These are phyloP conservation scores for Periophthalmus magnuspinnatus DNA, from an alignment of 2,797 vertebrate species.

Conservation along the genomic window DNA sequence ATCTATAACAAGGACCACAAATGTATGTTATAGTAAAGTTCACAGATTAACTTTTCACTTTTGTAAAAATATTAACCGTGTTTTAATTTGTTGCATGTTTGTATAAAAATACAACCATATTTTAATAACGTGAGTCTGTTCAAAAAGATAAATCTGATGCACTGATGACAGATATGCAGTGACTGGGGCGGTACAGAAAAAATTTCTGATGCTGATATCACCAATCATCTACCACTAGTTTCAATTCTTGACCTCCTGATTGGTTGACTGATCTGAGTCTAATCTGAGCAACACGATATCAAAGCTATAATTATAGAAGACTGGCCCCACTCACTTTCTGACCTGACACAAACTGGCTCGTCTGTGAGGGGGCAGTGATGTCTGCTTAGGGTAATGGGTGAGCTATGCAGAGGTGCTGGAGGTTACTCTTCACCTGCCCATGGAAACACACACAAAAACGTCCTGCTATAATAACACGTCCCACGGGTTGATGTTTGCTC, in stretches of 20 bases:
- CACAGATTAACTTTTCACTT: no score
- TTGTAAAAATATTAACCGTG: no score
- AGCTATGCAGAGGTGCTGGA: constrained; percentile 30
- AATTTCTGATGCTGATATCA: no score
- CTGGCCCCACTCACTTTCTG: background rate
- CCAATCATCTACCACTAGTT: background rate
- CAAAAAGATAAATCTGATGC: no score
- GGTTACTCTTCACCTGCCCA: constrained; percentile 56
- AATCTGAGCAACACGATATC: background rate
- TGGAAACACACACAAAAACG: constrained; percentile 13
- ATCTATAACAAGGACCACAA: no score
- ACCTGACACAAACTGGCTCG: constrained; percentile 20
- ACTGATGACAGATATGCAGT: no score
- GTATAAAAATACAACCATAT: no score
- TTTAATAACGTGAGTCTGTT: no score
- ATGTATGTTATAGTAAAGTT: no score
- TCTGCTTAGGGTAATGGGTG: constrained; percentile 51
- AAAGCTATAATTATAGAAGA: background rate
- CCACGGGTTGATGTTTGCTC: constrained; percentile 15
- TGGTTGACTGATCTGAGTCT: background rate
- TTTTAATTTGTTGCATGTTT: no score
- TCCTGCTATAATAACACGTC: constrained; percentile 37
- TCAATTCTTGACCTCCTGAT: background rate
- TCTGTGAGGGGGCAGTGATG: constrained; percentile 25
- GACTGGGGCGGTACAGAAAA: no score